Percentiles rank a stretch among this genome's conserved stretches.
Evolutionary conservation across 1,140 invertebrate species (phyloP).

Genomic region (Spodoptera litura): DNA sequence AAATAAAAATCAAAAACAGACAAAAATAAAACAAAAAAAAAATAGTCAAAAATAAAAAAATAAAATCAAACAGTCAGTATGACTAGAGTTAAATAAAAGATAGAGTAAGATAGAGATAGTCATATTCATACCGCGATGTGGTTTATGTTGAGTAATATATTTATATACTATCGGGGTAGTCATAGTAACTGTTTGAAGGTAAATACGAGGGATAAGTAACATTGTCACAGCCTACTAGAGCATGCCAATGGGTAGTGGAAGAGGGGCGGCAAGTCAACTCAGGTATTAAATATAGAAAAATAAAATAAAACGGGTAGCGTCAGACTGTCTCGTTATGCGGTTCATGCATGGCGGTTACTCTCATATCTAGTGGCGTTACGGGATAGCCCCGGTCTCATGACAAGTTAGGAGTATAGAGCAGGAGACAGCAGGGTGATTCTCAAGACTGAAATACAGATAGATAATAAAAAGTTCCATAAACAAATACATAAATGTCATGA

Average conservation of each 20-base stretch:
- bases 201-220: conserved; percentile 79
- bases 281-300: conserved; percentile 68
- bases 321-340: conserved; percentile 74
- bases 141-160: conserved; percentile 70
- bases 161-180: conserved; percentile 71
- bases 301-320: conserved; percentile 76
- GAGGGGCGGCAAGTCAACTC: conserved; percentile 71
- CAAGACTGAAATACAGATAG: conserved; percentile 54
- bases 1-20: conserved; percentile 76
- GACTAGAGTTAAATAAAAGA: conserved; percentile 84
- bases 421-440: conserved; percentile 48
- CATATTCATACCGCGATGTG: conserved; percentile 82
- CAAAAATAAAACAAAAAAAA: conserved; percentile 74
- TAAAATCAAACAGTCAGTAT: conserved; percentile 84
- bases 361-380: conserved; percentile 68
- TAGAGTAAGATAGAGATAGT: conserved; percentile 78
- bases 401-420: conserved; percentile 56
- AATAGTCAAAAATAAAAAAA: conserved; percentile 67
- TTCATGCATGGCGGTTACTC: conserved; percentile 72
- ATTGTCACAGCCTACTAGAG: conserved; percentile 82
- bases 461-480: conserved; percentile 15
- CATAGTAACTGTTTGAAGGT: conserved; percentile 84
- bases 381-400: conserved; percentile 70
- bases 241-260: conserved; percentile 74
- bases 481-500: conserved; percentile 69